Conservation (phyloP, 1,140 invertebrate genomes). For the Phymastichus coffea region DNA sequence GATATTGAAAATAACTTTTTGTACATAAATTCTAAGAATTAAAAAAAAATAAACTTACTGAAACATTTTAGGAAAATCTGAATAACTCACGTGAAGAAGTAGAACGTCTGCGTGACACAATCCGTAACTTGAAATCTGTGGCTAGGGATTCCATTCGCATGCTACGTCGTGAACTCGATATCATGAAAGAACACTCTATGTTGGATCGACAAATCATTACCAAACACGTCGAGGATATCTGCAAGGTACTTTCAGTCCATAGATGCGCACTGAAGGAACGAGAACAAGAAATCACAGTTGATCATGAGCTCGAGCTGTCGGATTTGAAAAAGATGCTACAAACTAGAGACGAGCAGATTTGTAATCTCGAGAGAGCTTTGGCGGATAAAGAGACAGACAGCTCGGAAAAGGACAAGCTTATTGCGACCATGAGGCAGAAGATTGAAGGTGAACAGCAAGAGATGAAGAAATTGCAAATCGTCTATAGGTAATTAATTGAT, state of each 20-base stretch:
- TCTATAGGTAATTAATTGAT: constrained; percentile 16
- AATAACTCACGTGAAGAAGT: constrained; percentile 51
- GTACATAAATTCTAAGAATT: too few species aligned
- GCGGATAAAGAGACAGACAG: constrained; percentile 45
- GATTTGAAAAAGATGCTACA: constrained; percentile 60
- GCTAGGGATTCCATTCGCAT: constrained; percentile 56
- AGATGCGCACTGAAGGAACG: constrained; percentile 60
- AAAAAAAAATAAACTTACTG: too few species aligned
- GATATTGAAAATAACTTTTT: too few species aligned
- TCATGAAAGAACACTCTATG: constrained; percentile 57
- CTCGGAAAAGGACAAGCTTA: constrained; percentile 41
- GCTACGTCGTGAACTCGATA: constrained; percentile 63
- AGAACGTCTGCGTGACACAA: constrained; percentile 44
- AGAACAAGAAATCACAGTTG: constrained; percentile 62
- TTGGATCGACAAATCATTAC: constrained; percentile 57
- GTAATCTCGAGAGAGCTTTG: constrained; percentile 43
- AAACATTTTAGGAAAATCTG: constrained; percentile 56
- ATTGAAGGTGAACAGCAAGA: constrained; percentile 48
- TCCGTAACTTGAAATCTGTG: constrained; percentile 43
- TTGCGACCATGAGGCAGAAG: constrained; percentile 46
- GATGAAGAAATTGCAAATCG: constrained; percentile 37
- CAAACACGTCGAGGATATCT: constrained; percentile 59
- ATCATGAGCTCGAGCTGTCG: constrained; percentile 67
- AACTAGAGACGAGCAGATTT: constrained; percentile 62
- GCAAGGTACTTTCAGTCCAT: constrained; percentile 57